These are phyloP conservation scores for Ahaetulla prasina DNA, from an alignment of 2,113 vertebrate genomes.

Conservation along the genomic window DNA sequence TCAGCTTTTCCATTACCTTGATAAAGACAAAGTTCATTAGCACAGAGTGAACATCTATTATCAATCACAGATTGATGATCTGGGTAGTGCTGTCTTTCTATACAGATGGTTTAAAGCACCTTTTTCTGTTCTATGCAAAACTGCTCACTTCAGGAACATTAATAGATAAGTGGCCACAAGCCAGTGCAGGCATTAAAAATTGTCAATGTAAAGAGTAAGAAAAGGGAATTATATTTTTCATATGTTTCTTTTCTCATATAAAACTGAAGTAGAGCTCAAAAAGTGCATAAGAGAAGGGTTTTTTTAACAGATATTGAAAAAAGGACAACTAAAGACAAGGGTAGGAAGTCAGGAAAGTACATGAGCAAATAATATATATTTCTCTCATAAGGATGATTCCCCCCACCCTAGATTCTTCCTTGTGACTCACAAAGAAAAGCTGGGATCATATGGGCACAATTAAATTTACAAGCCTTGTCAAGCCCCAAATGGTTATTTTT, in stretches of 20 bases:
- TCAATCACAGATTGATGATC: neutral
- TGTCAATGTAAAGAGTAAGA: conserved; percentile 15
- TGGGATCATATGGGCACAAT: neutral
- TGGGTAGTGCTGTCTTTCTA: neutral
- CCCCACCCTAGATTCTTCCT: rapidly evolving
- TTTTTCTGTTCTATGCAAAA: conserved; percentile 21
- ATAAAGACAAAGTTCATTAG: neutral
- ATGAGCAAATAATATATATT: neutral
- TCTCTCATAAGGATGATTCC: neutral
- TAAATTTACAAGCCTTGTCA: neutral
- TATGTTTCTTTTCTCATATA: conserved; percentile 4
- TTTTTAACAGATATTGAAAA: neutral
- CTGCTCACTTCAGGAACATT: conserved; percentile 2
- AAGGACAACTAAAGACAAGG: neutral
- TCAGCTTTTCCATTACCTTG: neutral
- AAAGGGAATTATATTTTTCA: neutral
- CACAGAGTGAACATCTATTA: neutral
- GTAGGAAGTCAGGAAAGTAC: neutral
- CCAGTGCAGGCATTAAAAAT: conserved; percentile 26
- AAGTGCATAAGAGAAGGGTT: neutral
- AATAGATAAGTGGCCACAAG: conserved; percentile 16
- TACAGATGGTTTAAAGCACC: neutral
- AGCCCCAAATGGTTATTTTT: neutral
- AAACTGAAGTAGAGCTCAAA: neutral
- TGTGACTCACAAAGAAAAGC: neutral